Base-by-base conservation (phyloP, 2,113 vertebrate species). In the Mesitornis unicolor region DNA sequence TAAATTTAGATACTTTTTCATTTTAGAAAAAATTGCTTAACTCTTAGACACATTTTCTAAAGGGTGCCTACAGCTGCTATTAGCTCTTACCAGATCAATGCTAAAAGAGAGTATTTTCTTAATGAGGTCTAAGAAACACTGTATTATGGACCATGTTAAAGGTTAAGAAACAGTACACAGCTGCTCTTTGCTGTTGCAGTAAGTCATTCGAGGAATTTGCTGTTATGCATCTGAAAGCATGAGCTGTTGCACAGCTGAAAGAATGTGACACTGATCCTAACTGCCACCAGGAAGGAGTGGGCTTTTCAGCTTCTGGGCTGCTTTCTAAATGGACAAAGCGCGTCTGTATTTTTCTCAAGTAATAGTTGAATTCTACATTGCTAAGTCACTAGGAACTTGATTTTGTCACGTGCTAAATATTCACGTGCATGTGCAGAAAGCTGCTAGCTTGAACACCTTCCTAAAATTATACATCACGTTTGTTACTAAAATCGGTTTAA, bases 161-260 rank as follows among this genome's bases (percentile, higher is more conserved):
- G 51, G 51, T 74, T 80, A 92, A 77, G 82, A 71, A 96, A 50
- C 13, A 74, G 19, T 35, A 42, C 79, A 71, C 36, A 86, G 75
- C 76, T 74, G 71, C 54, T 90, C 74, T 86, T 70, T 85, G 57
- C 43, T 94, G 74, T 74, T 85, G 57, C 75, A 88, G 67, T 87
- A 93, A 84, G 65, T 91, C 53, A 71, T 74, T 78, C 79, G 24
- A 81, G 77, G 79, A 90, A 95, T 96, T 87, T 90, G 79, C 80
- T 90, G 10, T 78, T 79, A 7, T 16, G 78, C 38, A 4, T 84
- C 70, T 75, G 77, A 80, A 80, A 88, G 70, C 54, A 53, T 20
- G 73, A 89, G 79, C 90, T 87, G 40, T 70, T 68, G 40, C 0
- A 1, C 36, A 38, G 90, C 89, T 83, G 87, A 84, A 90, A 90